Evolutionary conservation across 2,797 vertebrate genomes (phyloP).

Genomic region (Odontamblyopus lacepedii): DNA sequence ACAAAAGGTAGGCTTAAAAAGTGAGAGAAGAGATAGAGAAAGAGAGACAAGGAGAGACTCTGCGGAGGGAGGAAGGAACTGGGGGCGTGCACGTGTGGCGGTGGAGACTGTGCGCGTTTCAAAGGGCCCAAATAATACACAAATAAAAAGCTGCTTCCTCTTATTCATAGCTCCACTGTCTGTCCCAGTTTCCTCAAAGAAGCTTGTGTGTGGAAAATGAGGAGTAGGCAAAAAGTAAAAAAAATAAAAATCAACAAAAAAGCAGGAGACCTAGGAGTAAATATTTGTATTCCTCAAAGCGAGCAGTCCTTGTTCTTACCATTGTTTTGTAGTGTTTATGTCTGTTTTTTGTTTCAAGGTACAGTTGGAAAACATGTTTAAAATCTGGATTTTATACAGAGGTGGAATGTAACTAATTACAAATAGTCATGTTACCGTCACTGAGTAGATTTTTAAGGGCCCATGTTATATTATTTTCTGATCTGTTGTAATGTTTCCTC

Average conservation of each 20-base stretch:
- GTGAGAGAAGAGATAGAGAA: slow-evolving; percentile 65
- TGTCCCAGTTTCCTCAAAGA: slow-evolving; percentile 67
- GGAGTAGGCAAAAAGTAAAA: slow-evolving; percentile 31
- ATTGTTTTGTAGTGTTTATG: slow-evolving; percentile 8
- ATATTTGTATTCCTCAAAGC: slow-evolving; percentile 75
- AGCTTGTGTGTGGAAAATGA: slow-evolving; percentile 36
- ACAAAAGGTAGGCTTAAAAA: slow-evolving; percentile 80
- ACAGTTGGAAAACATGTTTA: slow-evolving; percentile 1
- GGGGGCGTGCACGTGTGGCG: slow-evolving; percentile 15
- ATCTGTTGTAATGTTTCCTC: too few relatives aligned
- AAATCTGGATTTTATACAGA: not conserved
- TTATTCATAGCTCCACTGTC: slow-evolving; percentile 58
- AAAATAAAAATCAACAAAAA: slow-evolving; percentile 44
- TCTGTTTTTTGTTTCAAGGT: not conserved
- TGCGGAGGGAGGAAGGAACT: slow-evolving; percentile 58
- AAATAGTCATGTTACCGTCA: too few relatives aligned
- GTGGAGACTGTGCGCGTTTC: slow-evolving; percentile 26
- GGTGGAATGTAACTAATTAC: too few relatives aligned
- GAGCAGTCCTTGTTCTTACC: slow-evolving; percentile 56
- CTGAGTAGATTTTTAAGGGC: too few relatives aligned
- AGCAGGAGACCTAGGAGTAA: slow-evolving; percentile 65
- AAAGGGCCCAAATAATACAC: slow-evolving; percentile 59
- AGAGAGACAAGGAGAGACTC: slow-evolving; percentile 48
- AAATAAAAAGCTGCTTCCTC: slow-evolving; percentile 64
- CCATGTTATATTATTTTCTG: too few relatives aligned